Evolutionary conservation across 2,888 invertebrate genomes (phyloP), one percentile per base, ranked within the genome.

Genomic region (Ichneumon xanthorius): DNA sequence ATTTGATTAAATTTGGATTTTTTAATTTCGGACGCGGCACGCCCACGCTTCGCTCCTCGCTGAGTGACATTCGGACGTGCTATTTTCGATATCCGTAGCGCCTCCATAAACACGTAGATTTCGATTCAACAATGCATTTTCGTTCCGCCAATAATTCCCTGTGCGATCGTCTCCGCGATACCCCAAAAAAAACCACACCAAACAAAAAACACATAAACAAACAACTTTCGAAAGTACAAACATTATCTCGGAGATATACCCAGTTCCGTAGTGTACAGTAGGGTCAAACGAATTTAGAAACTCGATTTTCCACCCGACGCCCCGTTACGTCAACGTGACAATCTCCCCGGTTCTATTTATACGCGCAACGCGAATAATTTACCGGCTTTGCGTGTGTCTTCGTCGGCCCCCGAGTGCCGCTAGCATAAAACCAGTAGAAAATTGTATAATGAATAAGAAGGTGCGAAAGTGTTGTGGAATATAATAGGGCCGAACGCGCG

Each of bases 271-370:
- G 55, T 53, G 19, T 26, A 53, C 40, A 26, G 5, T 5, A 9
- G 33, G 6, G n/a, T n/a, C 72, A 65, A 77, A 50, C 72, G 73
- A 77, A 73, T 75, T 77, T 77, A 76, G 73, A 48, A 70, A 78
- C 72, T 61, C 65, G 68, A 48, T 53, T 70, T 30, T 45, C 63
- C 73, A 22, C 22, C 79, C 70, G 45, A 61, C 77, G 40, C 7
- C n/a, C 55, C 81, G 80, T 87, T 84, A 67, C 88, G 71, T 81
- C 87, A 88, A 82, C 70, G 80, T 82, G 82, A 80, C 78, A 68
- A 81, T 40, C 37, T 22, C 50, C 65, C 48, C 67, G 45, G 65
- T 70, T 79, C 80, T 87, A 85, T 87, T 82, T 81, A 87, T 86
- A 86, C 67, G 72, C 16, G 48, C 63, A 55, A 77, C 58, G 45